Base-by-base conservation (phyloP, 2,888 invertebrate genomes). In the Gnatocerus cornutus region DNA sequence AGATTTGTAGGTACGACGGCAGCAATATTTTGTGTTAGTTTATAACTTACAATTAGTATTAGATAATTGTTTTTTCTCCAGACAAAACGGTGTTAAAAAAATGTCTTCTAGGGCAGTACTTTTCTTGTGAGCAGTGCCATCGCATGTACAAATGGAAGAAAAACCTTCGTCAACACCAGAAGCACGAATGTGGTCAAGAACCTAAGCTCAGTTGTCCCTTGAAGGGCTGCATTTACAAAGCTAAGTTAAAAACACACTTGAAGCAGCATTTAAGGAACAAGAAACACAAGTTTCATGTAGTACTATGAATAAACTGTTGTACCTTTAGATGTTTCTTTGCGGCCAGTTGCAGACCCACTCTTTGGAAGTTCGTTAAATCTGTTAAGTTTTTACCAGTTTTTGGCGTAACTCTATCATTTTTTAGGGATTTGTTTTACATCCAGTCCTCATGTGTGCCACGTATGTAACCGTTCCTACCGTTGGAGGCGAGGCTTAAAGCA, bases 121-220 rank as follows among this genome's bases (percentile, higher is more conserved):
- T 39, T 46, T 21, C 5, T 16, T 41, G 50, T 33, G 45, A 43
- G 8, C 78, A 81, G 65, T 77, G 76, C 53, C 27, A 64, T 77
- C 75, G 13, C 41, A n/a, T 3, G 10, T 41, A 12, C 53, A 77
- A 68, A 48, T 73, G 66, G 45, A 66, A 62, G 10, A 65, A 68
- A 10, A 64, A 68, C 41, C 55, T 77, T 14, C 27, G 52, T 39
- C 89, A 89, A 78, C 88, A 89, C 69, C 88, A 88, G 81, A 89
- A 89, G 78, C 84, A 85, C 81, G 92, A 90, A 87, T 92, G 90
- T 86, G 91, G 89, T 77, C 90, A 89, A 86, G 91, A 87, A 82
- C 92, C 88, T 87, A 86, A 92, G 89, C 88, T 89, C 87, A 85
- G 93, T 92, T 41, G 41, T 13, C n/a, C 41, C 10, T 78, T 90